These are phyloP conservation scores for Drosophila birchii DNA, from an alignment of 2,888 invertebrate species.

Conservation along the genomic window DNA sequence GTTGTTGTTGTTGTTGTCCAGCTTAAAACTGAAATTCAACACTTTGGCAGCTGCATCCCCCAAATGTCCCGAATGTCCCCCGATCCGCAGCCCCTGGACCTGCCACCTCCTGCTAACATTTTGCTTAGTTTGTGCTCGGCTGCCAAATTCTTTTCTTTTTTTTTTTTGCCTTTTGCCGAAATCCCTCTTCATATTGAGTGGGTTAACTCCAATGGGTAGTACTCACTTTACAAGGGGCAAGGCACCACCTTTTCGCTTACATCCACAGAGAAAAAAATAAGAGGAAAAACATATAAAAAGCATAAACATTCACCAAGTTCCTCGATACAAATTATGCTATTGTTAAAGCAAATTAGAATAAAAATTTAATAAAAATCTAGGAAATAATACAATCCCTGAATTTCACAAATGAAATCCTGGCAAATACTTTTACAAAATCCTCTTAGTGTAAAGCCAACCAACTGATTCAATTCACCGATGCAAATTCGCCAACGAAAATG, in stretches of 20 bases:
- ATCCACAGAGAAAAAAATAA: neutral
- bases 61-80: neutral
- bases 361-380: neutral
- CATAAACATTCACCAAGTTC: no score
- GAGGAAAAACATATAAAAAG: no score
- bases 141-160: neutral
- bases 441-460: neutral
- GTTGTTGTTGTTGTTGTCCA: slow-evolving; percentile 42
- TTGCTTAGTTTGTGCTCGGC: slow-evolving; percentile 5
- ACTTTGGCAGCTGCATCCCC: slow-evolving; percentile 9
- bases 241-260: neutral
- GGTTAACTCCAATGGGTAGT: slow-evolving; percentile 12
- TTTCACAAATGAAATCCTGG: neutral
- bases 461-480: neutral
- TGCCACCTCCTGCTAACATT: neutral
- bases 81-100: neutral
- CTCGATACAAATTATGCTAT: no score
- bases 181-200: slow-evolving; percentile 15
- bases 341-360: neutral
- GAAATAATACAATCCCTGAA: rapidly evolving
- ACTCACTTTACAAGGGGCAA: slow-evolving; percentile 3
- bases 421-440: rapidly evolving
- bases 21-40: slow-evolving; percentile 33
- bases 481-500: neutral
- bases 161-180: neutral